Evolutionary conservation across 1,140 invertebrate species (phyloP), one percentile per base, ranked within the genome.

Genomic region (Diabrotica virgifera): DNA sequence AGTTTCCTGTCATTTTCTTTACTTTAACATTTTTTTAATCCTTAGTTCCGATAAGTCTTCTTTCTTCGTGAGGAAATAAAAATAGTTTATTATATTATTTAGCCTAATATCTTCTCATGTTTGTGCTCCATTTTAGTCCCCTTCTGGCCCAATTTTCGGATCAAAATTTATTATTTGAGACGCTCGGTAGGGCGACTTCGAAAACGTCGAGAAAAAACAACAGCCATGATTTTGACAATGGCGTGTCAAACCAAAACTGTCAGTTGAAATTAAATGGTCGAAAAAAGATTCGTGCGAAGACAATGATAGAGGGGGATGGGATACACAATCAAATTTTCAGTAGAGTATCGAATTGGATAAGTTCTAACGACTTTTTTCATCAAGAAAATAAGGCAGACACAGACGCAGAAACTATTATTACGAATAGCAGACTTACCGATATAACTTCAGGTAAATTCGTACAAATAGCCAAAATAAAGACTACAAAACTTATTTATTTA

Each of bases 261-360:
- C 60, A 54, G 6, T 36, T 53, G 10, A 50, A 60, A 9, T 60
- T 35, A 12, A 10, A 62, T n/a, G 12, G 12, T 52, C 35, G 24
- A 60, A 51, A 35, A 52, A 62, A 62, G 54, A 54, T 62, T 62
- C 52, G 12, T 51, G 53, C 51, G 24, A 62, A 53, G 36, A 62
- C 37, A 7, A 62, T 62, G 60, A 55, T 36, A 10, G 60, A 62
- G 10, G 52, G 24, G 13, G 56, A 69, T 5, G 62, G 46, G 35
- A 37, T 66, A n/a, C 52, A 59, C 24, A 62, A 62, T 14, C 66
- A 70, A 36, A 70, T 67, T 14, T 74, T 67, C 54, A 67, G 66
- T n/a, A 68, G 74, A 37, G 72, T 76, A 36, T 70, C 71, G 7
- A 71, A 74, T 46, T 76, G 75, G 75, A 72, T 75, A 13, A 75